Evolutionary conservation across 2,888 invertebrate genomes (phyloP), one percentile per base, ranked within the genome.

Genomic region (Nemurella pictetii): DNA sequence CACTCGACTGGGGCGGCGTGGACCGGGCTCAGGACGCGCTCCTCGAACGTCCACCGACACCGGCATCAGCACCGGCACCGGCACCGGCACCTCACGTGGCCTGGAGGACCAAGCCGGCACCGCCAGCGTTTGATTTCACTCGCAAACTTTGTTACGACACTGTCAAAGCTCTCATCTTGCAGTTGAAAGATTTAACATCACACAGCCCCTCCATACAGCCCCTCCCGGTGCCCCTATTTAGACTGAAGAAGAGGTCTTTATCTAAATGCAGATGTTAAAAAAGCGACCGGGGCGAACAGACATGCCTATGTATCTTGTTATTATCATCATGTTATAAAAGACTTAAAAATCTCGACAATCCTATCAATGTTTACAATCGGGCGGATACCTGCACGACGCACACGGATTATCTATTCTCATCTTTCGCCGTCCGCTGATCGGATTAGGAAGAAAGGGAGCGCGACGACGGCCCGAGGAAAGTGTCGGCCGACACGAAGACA

Each of bases 231-330:
- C 55, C 20, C n/a, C 55, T 12, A 55, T 55, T 55, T 15, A 55
- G 55, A 20, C 15, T 55, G 55, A 12, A 55, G 20, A 20, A 12
- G 55, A 55, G 55, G 15, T 55, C 55, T 20, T 7, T 55, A 15
- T 55, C 9, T 55, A 30, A 78, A 78, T 78, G 78, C 78, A 78
- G 78, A 78, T 78, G 78, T 15, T 78, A 78, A 78, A 78, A 78
- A 78, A 78, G n/a, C 29, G 55, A 55, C 9, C 20, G 55, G 55
- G 20, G 15, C 20, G 12, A 20, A 20, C 20, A 55, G 35, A 12
- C 20, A 55, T 1, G 55, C n/a, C n/a, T n/a, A n/a, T 55, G 55
- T 55, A 55, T 55, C 55, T 55, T 55, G 55, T 55, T 55, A 55
- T 55, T 55, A 55, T 55, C 55, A 55, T 75, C 26, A 27, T 75